A percentile compares a stretch with the other conserved stretches of the same genome.
phyloP scores from a whole-genome alignment of 2,113 vertebrate species.

The Rhabdornis inornatus region DNA sequence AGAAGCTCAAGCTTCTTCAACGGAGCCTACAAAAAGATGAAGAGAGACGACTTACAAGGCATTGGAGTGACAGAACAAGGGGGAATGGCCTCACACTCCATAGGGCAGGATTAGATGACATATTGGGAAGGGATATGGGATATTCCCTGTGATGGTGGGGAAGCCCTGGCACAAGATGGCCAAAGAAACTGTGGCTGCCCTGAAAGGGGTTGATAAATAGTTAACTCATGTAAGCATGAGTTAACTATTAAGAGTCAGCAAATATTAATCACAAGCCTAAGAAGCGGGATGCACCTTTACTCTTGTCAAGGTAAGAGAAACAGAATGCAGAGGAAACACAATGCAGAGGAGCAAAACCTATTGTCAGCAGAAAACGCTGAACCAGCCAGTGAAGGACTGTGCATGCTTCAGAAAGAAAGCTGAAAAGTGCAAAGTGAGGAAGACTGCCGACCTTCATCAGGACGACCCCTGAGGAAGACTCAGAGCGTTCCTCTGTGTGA shows the following conservation, averaged over 20 bases:
- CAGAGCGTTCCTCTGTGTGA: neutral
- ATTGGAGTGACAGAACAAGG: neutral
- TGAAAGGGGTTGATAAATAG: neutral
- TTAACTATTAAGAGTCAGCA: neutral
- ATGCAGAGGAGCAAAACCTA: neutral
- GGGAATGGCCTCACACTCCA: neutral
- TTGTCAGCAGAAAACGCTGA: neutral
- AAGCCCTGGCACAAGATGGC: neutral
- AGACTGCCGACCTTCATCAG: neutral
- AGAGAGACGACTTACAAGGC: neutral
- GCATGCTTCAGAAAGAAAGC: neutral
- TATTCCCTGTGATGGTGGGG: neutral
- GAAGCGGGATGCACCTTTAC: neutral
- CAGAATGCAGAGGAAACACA: neutral
- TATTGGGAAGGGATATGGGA: neutral
- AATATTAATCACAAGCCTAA: neutral
- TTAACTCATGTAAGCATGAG: neutral
- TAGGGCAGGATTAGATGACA: neutral
- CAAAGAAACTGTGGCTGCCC: neutral
- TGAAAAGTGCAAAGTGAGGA: neutral
- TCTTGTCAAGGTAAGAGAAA: neutral
- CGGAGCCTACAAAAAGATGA: neutral
- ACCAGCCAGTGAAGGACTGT: neutral
- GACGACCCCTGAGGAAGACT: neutral
- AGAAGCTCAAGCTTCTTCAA: neutral